Base-by-base conservation (phyloP, 2,113 vertebrate species). In the Epinephelus fuscoguttatus region DNA sequence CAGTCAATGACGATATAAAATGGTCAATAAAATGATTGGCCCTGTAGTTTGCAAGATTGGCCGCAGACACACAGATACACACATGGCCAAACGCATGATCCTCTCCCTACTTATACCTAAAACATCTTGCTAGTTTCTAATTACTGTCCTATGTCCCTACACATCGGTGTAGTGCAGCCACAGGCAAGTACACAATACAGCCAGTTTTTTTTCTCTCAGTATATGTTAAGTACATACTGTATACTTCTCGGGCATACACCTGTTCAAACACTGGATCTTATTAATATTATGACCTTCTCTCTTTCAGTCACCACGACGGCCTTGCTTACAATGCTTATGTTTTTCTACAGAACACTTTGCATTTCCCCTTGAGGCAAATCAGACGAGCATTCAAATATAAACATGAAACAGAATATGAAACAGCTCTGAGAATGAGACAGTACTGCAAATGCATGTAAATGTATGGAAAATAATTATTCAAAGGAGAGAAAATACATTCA, bases 361-460 rank as follows among this genome's bases (percentile, higher is more conserved):
- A 62, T 76, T 53, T 27, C 21, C 12, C 50, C 4, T 23, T 30
- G 17, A 74, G 69, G 37, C 0, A 14, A 61, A 79, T 81, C 40
- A 42, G 72, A 72, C 59, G 4, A n/a, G 15, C 7, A 53, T 25
- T 45, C 12, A 18, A 50, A 75, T 27, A 57, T 2, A 76, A 57
- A 42, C 56, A 59, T 53, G 10, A 47, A 61, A 23, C 33, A 49
- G 52, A 53, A 33, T 37, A n/a, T 37, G 17, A 80, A 33, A 66
- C 12, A 6, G 6, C 45, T 33, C 6, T 50, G 4, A 59, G 9
- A 49, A 33, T 52, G 3, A 59, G 37, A 42, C 17, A 30, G 14
- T 52, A 25, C 40, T 60, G 23, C 37, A 84, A 76, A 75, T 61
- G 49, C 2, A 66, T 76, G 50, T 11, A 61, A 66, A 76, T 49